Evolutionary conservation across 2,888 invertebrate genomes (phyloP).

Genomic region (Sminthurides aquaticus): DNA sequence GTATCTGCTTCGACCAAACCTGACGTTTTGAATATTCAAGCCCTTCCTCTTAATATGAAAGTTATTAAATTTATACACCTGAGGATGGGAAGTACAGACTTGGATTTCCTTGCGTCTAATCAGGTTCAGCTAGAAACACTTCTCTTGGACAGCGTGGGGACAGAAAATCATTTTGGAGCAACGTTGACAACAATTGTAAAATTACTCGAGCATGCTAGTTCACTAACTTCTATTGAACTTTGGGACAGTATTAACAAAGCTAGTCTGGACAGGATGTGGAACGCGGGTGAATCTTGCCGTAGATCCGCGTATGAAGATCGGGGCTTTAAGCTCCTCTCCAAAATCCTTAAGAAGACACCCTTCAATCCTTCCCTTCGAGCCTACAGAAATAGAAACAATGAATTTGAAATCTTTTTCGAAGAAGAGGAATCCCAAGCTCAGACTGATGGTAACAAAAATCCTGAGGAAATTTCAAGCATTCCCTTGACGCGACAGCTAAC

Average conservation of each 20-base stretch:
- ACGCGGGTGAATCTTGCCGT: not conserved
- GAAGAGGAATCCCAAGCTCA: slow-evolving; percentile 9
- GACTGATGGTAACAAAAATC: not conserved
- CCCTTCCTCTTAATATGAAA: slow-evolving; percentile 8
- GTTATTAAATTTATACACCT: slow-evolving; percentile 15
- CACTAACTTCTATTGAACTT: slow-evolving; percentile 8
- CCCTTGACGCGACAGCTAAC: too few relatives aligned
- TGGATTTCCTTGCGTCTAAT: not conserved
- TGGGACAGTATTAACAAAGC: slow-evolving; percentile 11
- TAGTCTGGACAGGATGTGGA: slow-evolving; percentile 5
- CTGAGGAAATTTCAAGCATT: too few relatives aligned
- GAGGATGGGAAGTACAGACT: not conserved
- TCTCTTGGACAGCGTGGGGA: slow-evolving; percentile 11
- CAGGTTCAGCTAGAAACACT: not conserved
- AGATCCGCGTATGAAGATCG: not conserved
- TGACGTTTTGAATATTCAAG: slow-evolving; percentile 5
- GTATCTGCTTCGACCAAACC: not conserved
- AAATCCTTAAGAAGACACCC: slow-evolving; percentile 4
- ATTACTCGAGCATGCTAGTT: not conserved
- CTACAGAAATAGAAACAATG: slow-evolving; percentile 8
- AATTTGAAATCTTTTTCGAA: slow-evolving; percentile 19
- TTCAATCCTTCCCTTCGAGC: slow-evolving; percentile 17
- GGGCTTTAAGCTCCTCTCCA: slow-evolving; percentile 11
- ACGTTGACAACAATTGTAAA: slow-evolving; percentile 8
- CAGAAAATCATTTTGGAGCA: slow-evolving; percentile 1